Conservation (phyloP, 2,113 vertebrate species). For the Grammomys surdaster region DNA sequence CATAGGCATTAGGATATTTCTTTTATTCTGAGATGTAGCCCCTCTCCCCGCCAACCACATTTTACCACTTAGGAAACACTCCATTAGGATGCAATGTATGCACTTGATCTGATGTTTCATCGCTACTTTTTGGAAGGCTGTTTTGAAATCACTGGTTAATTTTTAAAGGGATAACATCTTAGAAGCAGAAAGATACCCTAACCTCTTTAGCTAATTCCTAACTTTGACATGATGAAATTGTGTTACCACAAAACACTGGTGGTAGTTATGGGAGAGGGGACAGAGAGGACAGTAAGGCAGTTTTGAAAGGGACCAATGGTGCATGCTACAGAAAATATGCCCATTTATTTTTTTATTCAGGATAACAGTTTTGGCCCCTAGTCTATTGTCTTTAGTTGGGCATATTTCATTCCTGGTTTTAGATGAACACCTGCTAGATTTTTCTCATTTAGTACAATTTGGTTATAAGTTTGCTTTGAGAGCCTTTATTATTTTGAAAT, state of each 20-base stretch:
- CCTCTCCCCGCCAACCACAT: not conserved
- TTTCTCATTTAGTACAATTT: not conserved
- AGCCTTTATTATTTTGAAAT: not conserved
- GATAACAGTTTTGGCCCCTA: constrained; percentile 8
- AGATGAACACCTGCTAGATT: not conserved
- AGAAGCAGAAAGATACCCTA: constrained; percentile 36
- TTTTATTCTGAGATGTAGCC: constrained; percentile 55
- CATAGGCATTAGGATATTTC: constrained; percentile 35
- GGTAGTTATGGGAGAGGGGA: not conserved
- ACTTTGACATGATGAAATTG: constrained; percentile 49
- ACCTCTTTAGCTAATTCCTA: constrained; percentile 42
- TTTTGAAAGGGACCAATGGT: constrained; percentile 5
- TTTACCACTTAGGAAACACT: constrained; percentile 63
- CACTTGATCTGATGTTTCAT: not conserved
- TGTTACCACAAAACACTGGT: not conserved
- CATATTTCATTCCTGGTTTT: not conserved
- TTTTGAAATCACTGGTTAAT: constrained; percentile 52
- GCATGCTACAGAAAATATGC: not conserved
- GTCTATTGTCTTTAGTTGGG: not conserved
- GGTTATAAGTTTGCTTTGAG: not conserved
- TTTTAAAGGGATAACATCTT: constrained; percentile 39
- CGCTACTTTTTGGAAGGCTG: constrained; percentile 38
- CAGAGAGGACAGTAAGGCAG: not conserved
- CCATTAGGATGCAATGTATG: not conserved
- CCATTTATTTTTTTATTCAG: constrained; percentile 18